These are phyloP conservation scores for Thamnophis elegans DNA, from an alignment of 2,797 vertebrate genomes.

Conservation along the genomic window DNA sequence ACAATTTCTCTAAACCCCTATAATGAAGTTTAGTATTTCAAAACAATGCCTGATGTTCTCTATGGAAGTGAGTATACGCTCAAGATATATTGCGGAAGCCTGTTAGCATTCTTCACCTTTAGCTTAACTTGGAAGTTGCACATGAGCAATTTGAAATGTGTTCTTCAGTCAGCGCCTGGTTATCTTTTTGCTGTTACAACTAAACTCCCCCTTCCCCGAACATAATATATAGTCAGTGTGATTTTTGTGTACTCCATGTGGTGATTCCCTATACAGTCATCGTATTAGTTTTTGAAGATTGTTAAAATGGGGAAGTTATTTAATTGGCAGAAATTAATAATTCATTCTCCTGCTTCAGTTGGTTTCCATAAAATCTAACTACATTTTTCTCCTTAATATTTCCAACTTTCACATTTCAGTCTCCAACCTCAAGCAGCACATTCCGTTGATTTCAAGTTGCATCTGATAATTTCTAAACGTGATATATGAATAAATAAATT, in stretches of 20 bases:
- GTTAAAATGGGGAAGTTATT: not conserved
- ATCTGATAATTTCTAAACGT: not conserved
- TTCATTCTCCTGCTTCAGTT: not conserved
- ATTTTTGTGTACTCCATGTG: not conserved
- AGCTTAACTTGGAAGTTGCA: not conserved
- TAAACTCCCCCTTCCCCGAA: not conserved
- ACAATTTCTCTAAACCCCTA: not conserved
- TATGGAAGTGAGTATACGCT: not conserved
- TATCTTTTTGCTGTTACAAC: not conserved
- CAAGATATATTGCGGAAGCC: not conserved
- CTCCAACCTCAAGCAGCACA: not conserved
- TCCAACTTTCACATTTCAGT: not conserved
- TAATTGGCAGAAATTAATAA: not conserved
- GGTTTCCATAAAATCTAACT: not conserved
- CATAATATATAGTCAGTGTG: not conserved
- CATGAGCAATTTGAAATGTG: not conserved
- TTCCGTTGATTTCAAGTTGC: not conserved
- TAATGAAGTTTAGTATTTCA: not conserved
- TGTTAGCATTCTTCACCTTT: not conserved
- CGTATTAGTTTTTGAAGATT: not conserved
- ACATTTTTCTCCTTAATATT: not conserved
- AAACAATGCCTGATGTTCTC: not conserved
- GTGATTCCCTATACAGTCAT: not conserved
- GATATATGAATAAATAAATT: not conserved
- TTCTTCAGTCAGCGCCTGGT: not conserved